phyloP scores from a whole-genome alignment of 2,797 vertebrate genomes.

The Amazona ochrocephala region DNA sequence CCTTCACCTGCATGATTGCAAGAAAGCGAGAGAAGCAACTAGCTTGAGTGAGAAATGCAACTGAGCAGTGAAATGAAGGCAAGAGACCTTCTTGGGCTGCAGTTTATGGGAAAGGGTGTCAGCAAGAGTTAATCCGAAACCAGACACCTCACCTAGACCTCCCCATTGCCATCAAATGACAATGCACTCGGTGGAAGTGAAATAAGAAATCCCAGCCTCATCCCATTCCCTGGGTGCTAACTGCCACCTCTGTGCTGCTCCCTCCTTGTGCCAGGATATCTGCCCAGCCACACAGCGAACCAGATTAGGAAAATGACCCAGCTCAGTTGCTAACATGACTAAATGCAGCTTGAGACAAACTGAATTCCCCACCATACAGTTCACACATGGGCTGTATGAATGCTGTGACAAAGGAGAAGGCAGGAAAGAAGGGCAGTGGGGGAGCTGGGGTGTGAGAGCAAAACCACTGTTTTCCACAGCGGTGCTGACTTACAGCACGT shows the following conservation, averaged over 20 bases:
- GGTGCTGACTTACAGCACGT: neutral
- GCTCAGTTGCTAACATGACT: neutral
- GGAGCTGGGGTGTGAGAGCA: accelerated
- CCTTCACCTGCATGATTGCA: neutral
- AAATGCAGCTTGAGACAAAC: neutral
- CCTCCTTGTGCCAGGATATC: neutral
- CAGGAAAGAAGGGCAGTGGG: neutral
- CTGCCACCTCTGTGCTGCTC: neutral
- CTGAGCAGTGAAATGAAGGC: neutral
- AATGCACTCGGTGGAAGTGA: neutral
- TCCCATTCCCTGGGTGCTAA: neutral
- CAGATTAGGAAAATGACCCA: neutral
- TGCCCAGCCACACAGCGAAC: neutral
- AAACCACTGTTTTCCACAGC: neutral
- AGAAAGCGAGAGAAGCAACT: neutral
- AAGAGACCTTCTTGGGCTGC: neutral
- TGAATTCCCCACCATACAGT: neutral
- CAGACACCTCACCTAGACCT: neutral
- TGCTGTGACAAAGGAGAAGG: accelerated
- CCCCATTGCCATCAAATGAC: neutral
- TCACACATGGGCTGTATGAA: neutral
- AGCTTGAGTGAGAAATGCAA: neutral
- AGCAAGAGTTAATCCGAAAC: neutral
- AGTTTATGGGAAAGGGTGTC: neutral
- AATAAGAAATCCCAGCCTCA: neutral